Evolutionary conservation across 2,888 invertebrate species (phyloP), one percentile per base, ranked within the genome.

Genomic region (Diplazon laetatorius): DNA sequence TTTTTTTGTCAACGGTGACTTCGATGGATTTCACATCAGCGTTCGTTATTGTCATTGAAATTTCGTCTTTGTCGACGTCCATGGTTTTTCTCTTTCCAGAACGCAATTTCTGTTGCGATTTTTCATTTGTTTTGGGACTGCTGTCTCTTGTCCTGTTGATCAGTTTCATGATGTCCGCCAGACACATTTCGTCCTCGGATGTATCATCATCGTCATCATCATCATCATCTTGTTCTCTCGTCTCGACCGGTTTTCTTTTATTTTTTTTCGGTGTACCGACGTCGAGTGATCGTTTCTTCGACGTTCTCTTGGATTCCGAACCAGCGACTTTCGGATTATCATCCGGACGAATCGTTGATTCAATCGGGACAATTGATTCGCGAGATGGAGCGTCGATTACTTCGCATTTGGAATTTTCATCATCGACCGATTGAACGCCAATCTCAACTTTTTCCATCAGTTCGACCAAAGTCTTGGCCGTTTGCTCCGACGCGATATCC

Each of bases 271-370:
- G 83, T 0, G 83, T 84, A 16, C 55, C 77, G 1, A 73, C 82
- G 1, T 90, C 89, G n/a, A 87, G 76, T 1, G 87, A 85, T 25
- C 88, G 81, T 62, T 89, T 90, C 55, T 85, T 88, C 20, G 86
- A 85, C 14, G 82, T 84, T 5, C 82, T 74, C 35, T 73, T 72
- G 8, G 63, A 50, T 46, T 78, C 78, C 25, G 20, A 16, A 46
- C 42, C 35, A 12, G 10, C 59, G 16, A 18, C 22, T 18, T 69
- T 60, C n/a, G n/a, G n/a, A n/a, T n/a, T n/a, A n/a, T n/a, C n/a
- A n/a, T n/a, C n/a, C n/a, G n/a, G n/a, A n/a, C n/a, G n/a, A n/a
- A n/a, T 9, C 5, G 16, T 12, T 9, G 35, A 18, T 57, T 70
- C 66, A 8, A 35, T 4, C 4, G 20, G 8, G 8, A 30, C 42